Evolutionary conservation across 2,797 vertebrate species (phyloP), one percentile per base, ranked within the genome.

Genomic region (Nannoperca obscura): DNA sequence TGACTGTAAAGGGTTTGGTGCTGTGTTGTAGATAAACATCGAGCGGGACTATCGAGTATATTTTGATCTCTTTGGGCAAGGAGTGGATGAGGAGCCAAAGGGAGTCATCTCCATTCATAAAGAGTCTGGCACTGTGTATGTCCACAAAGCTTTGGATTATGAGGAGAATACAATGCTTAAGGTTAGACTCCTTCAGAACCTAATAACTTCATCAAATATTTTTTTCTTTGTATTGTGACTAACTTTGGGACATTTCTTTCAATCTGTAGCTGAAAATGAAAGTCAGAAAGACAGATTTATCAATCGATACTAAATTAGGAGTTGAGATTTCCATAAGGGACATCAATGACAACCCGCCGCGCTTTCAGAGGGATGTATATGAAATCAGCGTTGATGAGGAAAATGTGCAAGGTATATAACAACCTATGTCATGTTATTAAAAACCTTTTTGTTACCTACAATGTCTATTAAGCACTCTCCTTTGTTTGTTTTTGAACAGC

Each of bases 331-430:
- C 42, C 38, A 89, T 95, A 64, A 8, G 44, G 34, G 95, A 95
- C 87, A 93, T 95, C 74, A 95, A 95, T 14, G 95, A 95, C 88
- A 95, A 95, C 83, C 88, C 92, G 6, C 94, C 94, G 0, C 24
- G 13, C 24, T 95, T 95, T 72, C 49, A 38, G 24, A 82, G 0
- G 0, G 50, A 74, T 57, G 32, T 86, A n/a, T 94, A 91, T 83
- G 71, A 93, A 50, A 22, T 91, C 52, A 80, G 13, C 1, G 36
- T 90, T 12, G n/a, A 63, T 17, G 93, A 95, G 69, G 67, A 81
- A 44, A 8, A 4, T 1, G 1, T 27, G 36, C 94, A 95, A 92
- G 94, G 95, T 32, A 36, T 19, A 34, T 10, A 19, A 27, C 2
- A 27, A 59, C 34, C 7, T 4, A 34, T n/a, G 17, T 34, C 1